phyloP scores from a whole-genome alignment of 2,113 vertebrate genomes.

The Poecile atricapillus region DNA sequence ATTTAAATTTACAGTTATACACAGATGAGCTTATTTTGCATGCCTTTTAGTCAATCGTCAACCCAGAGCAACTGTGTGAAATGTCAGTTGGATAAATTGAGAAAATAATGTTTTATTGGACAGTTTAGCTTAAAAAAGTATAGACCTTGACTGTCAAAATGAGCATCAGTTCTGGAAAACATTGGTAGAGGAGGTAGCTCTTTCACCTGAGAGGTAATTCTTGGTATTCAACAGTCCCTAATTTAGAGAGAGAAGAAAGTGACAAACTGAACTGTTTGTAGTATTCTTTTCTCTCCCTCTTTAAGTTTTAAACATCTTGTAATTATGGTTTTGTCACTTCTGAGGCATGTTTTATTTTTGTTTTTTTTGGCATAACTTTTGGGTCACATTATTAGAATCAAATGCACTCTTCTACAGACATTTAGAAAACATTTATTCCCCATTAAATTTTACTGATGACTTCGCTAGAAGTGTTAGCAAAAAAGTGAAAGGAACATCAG shows the following conservation, averaged over 20 bases:
- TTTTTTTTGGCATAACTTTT: constrained; percentile 2
- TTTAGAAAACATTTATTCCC: not conserved
- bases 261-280: not conserved
- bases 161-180: not conserved
- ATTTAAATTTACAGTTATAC: not conserved
- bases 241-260: not conserved
- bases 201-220: not conserved
- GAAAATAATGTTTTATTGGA: not conserved
- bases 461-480: not conserved
- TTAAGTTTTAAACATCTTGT: not conserved
- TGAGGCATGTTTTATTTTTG: not conserved
- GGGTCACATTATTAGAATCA: not conserved
- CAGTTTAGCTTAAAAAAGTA: not conserved
- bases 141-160: not conserved
- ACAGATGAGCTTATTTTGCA: not conserved
- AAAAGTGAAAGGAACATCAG: not conserved
- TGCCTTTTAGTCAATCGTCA: not conserved
- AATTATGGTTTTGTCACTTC: not conserved
- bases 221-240: not conserved
- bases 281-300: not conserved
- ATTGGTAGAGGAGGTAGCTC: not conserved
- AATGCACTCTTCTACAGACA: not conserved
- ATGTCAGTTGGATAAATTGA: not conserved
- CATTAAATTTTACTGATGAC: not conserved
- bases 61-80: not conserved